Conservation (phyloP, 1,140 invertebrate genomes). For the Drosophila mauritiana region DNA sequence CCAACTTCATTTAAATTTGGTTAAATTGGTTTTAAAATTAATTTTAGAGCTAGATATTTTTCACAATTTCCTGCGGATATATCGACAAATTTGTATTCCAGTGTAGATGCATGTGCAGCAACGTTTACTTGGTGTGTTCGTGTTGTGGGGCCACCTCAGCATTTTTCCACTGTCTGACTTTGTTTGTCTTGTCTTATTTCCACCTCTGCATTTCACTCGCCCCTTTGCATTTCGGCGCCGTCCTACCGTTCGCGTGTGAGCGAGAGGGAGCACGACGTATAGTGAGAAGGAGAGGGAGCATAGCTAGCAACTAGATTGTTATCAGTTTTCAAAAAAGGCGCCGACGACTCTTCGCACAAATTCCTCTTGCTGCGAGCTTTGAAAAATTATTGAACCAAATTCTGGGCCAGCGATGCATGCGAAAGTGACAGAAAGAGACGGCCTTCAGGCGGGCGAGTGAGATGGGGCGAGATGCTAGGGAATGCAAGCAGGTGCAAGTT, state of each 20-base stretch:
- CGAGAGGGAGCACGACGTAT: background rate
- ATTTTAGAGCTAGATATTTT: too few species aligned
- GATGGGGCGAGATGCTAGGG: background rate
- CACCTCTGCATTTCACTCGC: conserved; percentile 38
- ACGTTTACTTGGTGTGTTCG: conserved; percentile 54
- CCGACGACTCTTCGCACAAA: conserved; percentile 37
- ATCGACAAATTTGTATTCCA: background rate
- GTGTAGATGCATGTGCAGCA: conserved; percentile 46
- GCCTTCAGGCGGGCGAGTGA: background rate
- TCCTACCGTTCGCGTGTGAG: background rate
- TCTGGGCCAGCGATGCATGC: conserved; percentile 31
- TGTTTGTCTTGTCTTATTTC: conserved; percentile 50
- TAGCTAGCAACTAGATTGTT: conserved; percentile 61
- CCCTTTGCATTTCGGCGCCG: conserved; percentile 18
- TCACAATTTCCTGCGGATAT: too few species aligned
- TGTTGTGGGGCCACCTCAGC: conserved; percentile 66
- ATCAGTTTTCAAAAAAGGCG: conserved; percentile 62
- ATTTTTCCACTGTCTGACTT: conserved; percentile 62
- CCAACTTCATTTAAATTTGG: too few species aligned
- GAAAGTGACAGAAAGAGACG: conserved; percentile 2
- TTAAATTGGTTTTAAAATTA: too few species aligned
- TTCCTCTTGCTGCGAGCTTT: conserved; percentile 28
- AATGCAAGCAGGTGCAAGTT: conserved; percentile 33
- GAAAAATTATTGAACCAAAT: conserved; percentile 56
- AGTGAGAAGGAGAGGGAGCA: background rate